phyloP scores from a whole-genome alignment of 2,797 vertebrate genomes.

The Gymnothorax javanicus region DNA sequence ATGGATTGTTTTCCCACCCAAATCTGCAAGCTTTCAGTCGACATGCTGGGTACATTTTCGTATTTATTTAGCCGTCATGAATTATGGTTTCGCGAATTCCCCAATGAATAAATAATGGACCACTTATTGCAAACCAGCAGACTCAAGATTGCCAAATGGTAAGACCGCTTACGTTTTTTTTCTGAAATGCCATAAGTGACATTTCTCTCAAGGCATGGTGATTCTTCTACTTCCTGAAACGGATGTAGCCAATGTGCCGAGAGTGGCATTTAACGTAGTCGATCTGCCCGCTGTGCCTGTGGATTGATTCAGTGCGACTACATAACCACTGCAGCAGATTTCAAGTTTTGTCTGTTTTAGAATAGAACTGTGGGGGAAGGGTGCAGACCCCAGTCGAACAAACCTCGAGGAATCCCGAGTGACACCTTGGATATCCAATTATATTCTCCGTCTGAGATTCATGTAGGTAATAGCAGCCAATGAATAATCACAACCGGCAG shows the following conservation, averaged over 20 bases:
- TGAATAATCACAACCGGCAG: constrained; percentile 36
- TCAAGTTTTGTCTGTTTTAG: constrained; percentile 27
- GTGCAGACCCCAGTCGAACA: constrained; percentile 33
- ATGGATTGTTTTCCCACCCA: constrained; percentile 17
- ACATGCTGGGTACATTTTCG: constrained; percentile 17
- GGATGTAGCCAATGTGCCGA: background rate
- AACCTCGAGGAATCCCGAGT: constrained; percentile 38
- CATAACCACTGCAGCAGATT: background rate
- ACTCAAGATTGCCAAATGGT: background rate
- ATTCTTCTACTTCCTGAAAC: background rate
- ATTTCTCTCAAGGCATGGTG: background rate
- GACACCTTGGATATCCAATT: constrained; percentile 57
- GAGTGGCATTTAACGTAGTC: background rate
- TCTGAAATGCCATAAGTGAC: constrained; percentile 10
- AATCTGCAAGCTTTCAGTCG: constrained; percentile 24
- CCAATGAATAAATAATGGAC: background rate
- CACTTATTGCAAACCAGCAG: background rate
- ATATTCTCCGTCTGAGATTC: background rate
- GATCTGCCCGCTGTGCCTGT: background rate
- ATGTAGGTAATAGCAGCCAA: constrained; percentile 54
- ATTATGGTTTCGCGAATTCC: background rate
- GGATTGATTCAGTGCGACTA: background rate
- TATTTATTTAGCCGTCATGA: background rate
- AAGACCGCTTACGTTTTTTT: background rate
- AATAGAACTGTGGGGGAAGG: constrained; percentile 21